Percentiles rank a stretch among this genome's conserved stretches.
These are phyloP conservation scores for Eulemur rufifrons DNA, from an alignment of 2,113 vertebrate species.

Conservation along the genomic window DNA sequence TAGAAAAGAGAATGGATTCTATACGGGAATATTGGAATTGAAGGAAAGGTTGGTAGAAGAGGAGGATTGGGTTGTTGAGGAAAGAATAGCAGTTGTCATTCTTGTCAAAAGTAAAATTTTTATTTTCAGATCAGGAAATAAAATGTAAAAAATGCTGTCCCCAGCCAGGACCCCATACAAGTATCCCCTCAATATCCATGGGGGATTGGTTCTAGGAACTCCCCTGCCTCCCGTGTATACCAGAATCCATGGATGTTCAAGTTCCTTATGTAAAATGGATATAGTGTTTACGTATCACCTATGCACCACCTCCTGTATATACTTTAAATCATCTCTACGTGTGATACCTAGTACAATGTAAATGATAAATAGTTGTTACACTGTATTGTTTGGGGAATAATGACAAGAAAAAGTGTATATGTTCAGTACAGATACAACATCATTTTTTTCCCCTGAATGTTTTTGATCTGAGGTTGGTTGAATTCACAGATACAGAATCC, in stretches of 20 bases:
- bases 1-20: conserved; percentile 1
- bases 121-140: not conserved
- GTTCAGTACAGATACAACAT: not conserved
- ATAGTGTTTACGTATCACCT: not conserved
- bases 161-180: not conserved
- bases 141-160: not conserved
- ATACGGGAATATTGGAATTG: not conserved
- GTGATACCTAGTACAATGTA: not conserved
- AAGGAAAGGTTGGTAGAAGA: not conserved
- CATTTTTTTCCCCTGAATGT: not conserved
- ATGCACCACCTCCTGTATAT: not conserved
- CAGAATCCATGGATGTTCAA: not conserved
- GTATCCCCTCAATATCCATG: not conserved
- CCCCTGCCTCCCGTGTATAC: not conserved
- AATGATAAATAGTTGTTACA: not conserved
- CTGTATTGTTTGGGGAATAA: not conserved
- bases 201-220: not conserved
- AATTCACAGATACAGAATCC: not conserved
- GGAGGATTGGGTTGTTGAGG: not conserved
- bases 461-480: not conserved
- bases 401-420: not conserved
- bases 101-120: conserved; percentile 12
- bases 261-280: not conserved
- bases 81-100: not conserved
- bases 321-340: not conserved